A percentile compares a stretch with the other conserved stretches of the same genome.
phyloP scores from a whole-genome alignment of 2,888 invertebrate species.

The Masnerella sp. region DNA sequence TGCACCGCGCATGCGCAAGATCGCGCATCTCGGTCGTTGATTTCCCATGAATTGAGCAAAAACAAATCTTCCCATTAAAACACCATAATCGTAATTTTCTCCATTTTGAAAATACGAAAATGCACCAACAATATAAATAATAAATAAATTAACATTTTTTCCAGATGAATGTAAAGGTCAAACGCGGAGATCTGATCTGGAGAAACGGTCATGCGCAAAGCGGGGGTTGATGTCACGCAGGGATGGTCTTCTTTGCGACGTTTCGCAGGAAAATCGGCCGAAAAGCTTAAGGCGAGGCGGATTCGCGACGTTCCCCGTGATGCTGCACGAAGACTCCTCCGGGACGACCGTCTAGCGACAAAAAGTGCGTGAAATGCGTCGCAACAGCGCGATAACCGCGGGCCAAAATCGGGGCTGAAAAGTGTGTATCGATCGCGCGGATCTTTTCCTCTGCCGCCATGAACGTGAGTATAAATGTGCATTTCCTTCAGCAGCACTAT shows the following conservation, averaged over 20 bases:
- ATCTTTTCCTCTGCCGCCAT: conserved; percentile 56
- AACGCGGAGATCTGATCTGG: conserved; percentile 11
- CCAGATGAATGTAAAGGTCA: conserved; percentile 3
- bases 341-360: not conserved
- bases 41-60: not conserved
- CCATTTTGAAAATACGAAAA: too few relatives aligned
- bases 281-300: not conserved
- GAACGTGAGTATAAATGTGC: conserved; percentile 58
- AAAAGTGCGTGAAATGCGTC: not conserved
- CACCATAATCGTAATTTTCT: too few relatives aligned
- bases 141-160: too few relatives aligned
- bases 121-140: too few relatives aligned
- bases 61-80: not conserved
- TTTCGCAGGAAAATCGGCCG: conserved; percentile 1
- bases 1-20: not conserved
- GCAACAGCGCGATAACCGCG: not conserved
- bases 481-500: not conserved
- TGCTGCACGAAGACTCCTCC: too few relatives aligned
- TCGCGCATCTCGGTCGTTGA: too few relatives aligned
- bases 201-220: conserved; percentile 25
- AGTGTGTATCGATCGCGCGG: conserved; percentile 51
- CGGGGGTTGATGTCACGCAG: conserved; percentile 29
- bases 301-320: too few relatives aligned
- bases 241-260: conserved; percentile 43
- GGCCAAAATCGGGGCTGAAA: conserved; percentile 36